Evolutionary conservation across 2,888 invertebrate species (phyloP).

Genomic region (Leptopilina myrica): DNA sequence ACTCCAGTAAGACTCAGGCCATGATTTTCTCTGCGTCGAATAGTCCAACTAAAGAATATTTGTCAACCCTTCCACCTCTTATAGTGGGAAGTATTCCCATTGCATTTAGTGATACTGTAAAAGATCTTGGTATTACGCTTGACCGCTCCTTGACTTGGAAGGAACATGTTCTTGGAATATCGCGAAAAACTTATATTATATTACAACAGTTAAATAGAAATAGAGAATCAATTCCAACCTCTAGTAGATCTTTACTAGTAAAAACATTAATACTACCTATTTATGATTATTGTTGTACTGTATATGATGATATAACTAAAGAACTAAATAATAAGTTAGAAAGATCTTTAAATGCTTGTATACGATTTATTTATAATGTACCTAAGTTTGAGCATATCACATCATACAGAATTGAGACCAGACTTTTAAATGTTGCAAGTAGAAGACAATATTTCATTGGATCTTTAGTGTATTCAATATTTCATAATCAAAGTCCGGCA

Average conservation of each 20-base stretch:
- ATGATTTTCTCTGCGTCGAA: no score
- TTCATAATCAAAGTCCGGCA: no score
- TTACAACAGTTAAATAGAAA: no score
- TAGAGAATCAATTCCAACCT: background rate
- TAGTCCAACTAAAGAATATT: no score
- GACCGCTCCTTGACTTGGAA: no score
- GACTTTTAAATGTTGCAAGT: background rate
- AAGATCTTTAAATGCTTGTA: conserved; percentile 8
- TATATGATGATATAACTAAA: background rate
- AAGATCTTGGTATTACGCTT: no score
- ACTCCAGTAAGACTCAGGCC: no score
- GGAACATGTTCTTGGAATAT: no score
- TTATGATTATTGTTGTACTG: background rate
- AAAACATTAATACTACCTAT: background rate
- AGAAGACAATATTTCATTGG: background rate
- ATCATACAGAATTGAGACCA: background rate
- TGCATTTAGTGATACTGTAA: no score
- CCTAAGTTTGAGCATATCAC: background rate
- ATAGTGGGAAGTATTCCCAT: no score
- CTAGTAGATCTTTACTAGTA: background rate
- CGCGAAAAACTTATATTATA: no score
- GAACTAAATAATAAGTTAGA: background rate
- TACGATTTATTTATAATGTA: background rate
- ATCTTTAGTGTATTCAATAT: background rate
- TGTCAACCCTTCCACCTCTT: no score